These are phyloP conservation scores for Caradrina kadenii DNA, from an alignment of 2,888 invertebrate genomes.

Conservation along the genomic window DNA sequence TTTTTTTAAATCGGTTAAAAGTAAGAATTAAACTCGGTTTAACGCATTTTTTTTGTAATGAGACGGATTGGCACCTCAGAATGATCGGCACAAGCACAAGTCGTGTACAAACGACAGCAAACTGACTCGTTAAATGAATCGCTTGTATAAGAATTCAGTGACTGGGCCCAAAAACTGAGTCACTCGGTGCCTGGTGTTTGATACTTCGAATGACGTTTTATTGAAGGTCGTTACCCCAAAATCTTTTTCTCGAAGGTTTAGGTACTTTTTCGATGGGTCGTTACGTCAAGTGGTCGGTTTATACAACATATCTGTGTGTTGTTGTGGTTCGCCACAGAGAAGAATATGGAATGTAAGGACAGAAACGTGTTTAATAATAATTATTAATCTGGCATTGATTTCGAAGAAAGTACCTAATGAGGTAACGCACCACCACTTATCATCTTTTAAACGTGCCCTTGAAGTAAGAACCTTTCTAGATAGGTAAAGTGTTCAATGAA, in stretches of 20 bases:
- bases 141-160: background rate
- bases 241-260: background rate
- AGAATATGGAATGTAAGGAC: too few relatives aligned
- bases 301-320: background rate
- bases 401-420: too few relatives aligned
- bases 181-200: background rate
- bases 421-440: too few relatives aligned
- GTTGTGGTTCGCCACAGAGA: too few relatives aligned
- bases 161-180: background rate
- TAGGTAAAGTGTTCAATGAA: too few relatives aligned
- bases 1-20: too few relatives aligned
- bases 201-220: background rate
- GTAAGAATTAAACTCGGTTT: background rate
- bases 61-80: background rate
- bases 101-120: background rate
- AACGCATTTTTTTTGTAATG: background rate
- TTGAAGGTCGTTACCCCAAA: background rate
- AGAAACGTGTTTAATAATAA: background rate
- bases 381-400: too few relatives aligned
- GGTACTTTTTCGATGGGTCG: background rate
- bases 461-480: too few relatives aligned
- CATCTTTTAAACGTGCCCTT: too few relatives aligned
- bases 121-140: background rate
- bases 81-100: background rate
- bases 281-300: background rate